phyloP scores from a whole-genome alignment of 2,113 vertebrate species.

The Hippocampus abdominalis region DNA sequence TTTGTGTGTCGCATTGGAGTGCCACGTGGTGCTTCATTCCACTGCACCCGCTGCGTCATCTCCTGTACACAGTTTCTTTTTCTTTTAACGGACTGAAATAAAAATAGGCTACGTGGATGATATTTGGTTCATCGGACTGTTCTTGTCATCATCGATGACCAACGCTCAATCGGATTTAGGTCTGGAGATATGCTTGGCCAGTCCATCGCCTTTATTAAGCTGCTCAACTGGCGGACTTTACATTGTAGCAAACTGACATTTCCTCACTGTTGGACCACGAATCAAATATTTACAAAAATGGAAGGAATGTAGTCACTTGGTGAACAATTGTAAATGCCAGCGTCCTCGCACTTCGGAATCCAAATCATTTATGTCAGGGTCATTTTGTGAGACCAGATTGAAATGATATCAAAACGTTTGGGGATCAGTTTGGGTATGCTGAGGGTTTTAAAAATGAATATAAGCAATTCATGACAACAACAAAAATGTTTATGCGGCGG shows the following conservation, averaged over 20 bases:
- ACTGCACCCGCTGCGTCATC: not conserved
- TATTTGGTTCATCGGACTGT: not conserved
- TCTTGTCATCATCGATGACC: too few species aligned
- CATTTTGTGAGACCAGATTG: not conserved
- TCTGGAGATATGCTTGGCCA: too few species aligned
- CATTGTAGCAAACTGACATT: too few species aligned
- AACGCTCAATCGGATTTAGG: too few species aligned
- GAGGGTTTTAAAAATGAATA: not conserved
- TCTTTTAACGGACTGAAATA: constrained; percentile 1
- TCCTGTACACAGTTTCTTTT: not conserved
- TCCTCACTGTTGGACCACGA: too few species aligned
- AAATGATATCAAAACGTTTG: not conserved
- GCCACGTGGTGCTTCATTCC: not conserved
- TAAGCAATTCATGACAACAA: not conserved
- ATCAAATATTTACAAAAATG: too few species aligned
- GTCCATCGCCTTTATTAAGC: too few species aligned
- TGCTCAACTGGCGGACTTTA: too few species aligned
- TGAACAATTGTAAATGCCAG: too few species aligned
- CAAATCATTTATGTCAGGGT: not conserved
- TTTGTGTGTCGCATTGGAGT: not conserved
- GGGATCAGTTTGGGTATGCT: too few species aligned
- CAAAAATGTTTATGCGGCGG: too few species aligned
- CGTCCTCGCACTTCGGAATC: not conserved
- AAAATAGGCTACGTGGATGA: not conserved
- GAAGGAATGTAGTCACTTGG: too few species aligned